Conservation (phyloP, 2,113 vertebrate genomes). For the Cyprinodon variegatus region DNA sequence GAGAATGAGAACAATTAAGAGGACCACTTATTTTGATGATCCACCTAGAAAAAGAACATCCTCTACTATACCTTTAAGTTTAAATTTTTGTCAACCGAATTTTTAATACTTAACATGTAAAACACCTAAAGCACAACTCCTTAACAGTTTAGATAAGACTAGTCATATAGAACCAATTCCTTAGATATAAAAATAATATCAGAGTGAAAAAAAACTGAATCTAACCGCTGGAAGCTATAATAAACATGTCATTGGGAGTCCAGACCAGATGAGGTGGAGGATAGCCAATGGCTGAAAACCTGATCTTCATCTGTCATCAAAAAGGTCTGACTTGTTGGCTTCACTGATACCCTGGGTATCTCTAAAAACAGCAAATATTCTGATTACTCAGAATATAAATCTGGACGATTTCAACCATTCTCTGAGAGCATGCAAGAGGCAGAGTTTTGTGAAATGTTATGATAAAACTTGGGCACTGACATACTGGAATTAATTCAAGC, state of each 20-base stretch:
- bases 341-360: conserved; percentile 84
- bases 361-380: conserved; percentile 70
- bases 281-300: conserved; percentile 87
- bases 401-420: neutral
- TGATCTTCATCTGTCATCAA: conserved; percentile 85
- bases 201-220: too few species aligned
- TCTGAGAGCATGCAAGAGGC: neutral
- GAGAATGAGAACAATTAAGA: too few species aligned
- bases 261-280: conserved; percentile 88
- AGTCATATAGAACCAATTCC: neutral
- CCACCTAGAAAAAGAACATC: too few species aligned
- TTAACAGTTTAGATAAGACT: too few species aligned
- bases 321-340: conserved; percentile 90
- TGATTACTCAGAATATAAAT: neutral
- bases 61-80: too few species aligned
- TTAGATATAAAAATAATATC: neutral
- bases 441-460: neutral
- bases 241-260: conserved; percentile 91
- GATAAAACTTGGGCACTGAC: neutral
- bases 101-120: too few species aligned
- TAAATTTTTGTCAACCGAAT: too few species aligned
- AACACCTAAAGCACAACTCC: too few species aligned
- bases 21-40: too few species aligned
- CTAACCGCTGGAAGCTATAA: conserved; percentile 88
- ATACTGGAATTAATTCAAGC: neutral